phyloP scores from a whole-genome alignment of 2,113 vertebrate species.

The Shinisaurus crocodilurus region DNA sequence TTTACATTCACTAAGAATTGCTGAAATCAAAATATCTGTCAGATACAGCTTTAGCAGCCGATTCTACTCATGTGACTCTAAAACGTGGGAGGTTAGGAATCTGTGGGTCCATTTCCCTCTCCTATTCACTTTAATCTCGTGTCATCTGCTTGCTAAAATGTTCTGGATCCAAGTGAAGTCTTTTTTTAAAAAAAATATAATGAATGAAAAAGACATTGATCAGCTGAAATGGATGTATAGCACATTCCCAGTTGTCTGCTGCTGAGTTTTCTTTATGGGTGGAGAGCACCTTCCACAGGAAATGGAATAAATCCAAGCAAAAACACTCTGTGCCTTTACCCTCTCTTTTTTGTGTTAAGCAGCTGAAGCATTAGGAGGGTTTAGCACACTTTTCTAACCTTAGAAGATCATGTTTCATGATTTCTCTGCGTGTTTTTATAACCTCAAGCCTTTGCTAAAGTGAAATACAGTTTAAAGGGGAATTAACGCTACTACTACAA shows the following conservation, averaged over 20 bases:
- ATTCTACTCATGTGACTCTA: not conserved
- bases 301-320: slow-evolving; percentile 70
- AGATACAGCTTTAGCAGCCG: not conserved
- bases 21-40: slow-evolving; percentile 37
- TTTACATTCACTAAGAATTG: slow-evolving; percentile 47
- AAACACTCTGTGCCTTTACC: slow-evolving; percentile 57
- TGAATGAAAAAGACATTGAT: not conserved
- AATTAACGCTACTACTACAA: slow-evolving; percentile 46
- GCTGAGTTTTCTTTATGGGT: slow-evolving; percentile 74
- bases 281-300: slow-evolving; percentile 74
- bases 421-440: slow-evolving; percentile 70
- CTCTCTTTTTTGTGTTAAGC: slow-evolving; percentile 63
- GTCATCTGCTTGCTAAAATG: slow-evolving; percentile 40
- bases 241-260: slow-evolving; percentile 48
- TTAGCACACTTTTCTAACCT: slow-evolving; percentile 68
- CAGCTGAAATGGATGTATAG: slow-evolving; percentile 31
- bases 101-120: not conserved
- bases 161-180: slow-evolving; percentile 11
- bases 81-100: not conserved
- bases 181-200: not conserved
- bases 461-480: slow-evolving; percentile 58
- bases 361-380: slow-evolving; percentile 68
- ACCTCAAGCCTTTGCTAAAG: slow-evolving; percentile 70
- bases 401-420: slow-evolving; percentile 71
- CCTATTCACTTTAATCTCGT: slow-evolving; percentile 17